Percentiles rank a stretch among this genome's conserved stretches.
Evolutionary conservation across 2,797 vertebrate genomes (phyloP).

Genomic region (Zalophus californianus): DNA sequence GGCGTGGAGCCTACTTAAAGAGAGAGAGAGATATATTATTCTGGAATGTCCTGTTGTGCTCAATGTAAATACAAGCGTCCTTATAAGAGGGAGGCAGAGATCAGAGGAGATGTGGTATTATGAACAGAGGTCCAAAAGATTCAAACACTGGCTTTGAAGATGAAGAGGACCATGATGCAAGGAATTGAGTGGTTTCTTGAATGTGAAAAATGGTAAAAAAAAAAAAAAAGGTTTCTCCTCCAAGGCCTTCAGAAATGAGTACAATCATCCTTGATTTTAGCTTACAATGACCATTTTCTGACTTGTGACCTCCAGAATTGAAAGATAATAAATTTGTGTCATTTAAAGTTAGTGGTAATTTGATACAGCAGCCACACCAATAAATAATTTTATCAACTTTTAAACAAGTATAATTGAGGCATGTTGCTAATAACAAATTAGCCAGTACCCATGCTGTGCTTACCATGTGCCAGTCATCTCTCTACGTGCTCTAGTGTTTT

Average conservation of each 20-base stretch:
- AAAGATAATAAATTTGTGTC: not conserved
- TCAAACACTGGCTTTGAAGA: not conserved
- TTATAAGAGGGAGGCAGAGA: not conserved
- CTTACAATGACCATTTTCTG: not conserved
- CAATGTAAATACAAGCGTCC: fast-evolving
- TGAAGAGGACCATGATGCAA: not conserved
- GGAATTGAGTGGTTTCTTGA: not conserved
- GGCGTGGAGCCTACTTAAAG: no score
- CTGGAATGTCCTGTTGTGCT: fast-evolving
- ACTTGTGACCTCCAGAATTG: not conserved
- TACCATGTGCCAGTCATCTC: not conserved
- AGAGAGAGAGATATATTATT: not conserved
- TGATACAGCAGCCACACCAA: no score
- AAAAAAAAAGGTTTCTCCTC: no score
- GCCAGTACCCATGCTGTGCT: not conserved
- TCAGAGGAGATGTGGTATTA: not conserved
- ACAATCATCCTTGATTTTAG: not conserved
- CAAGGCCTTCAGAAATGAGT: not conserved
- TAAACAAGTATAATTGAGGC: not conserved
- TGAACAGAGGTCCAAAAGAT: not conserved
- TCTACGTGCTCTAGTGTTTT: fast-evolving
- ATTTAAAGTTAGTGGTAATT: not conserved
- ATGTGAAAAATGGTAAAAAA: not conserved
- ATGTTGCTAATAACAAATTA: not conserved
- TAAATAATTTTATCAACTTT: not conserved